A percentile compares a stretch with the other conserved stretches of the same genome.
phyloP scores from a whole-genome alignment of 2,797 vertebrate species.

The Crypturellus tataupa region DNA sequence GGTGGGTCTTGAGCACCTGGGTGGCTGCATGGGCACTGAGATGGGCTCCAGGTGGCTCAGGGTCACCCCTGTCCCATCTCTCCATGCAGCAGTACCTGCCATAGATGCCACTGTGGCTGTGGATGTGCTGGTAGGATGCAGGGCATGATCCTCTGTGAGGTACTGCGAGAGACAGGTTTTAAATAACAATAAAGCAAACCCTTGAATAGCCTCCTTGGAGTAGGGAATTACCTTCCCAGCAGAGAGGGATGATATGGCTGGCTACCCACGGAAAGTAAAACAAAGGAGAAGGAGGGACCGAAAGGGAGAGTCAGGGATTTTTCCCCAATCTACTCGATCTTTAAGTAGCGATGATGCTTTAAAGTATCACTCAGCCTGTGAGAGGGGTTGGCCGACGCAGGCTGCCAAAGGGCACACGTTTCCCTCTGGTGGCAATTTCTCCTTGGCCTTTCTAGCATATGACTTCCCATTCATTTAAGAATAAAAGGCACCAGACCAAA shows the following conservation, averaged over 20 bases:
- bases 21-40: background rate
- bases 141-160: background rate
- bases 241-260: background rate
- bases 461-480: background rate
- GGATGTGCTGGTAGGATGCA: background rate
- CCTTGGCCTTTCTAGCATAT: background rate
- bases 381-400: background rate
- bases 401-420: background rate
- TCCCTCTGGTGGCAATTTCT: background rate
- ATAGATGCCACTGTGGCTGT: background rate
- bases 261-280: background rate
- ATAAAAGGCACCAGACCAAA: background rate
- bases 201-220: background rate
- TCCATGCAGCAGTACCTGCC: rapidly evolving
- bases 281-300: background rate
- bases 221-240: conserved; percentile 11
- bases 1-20: background rate
- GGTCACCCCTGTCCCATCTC: background rate
- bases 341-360: background rate
- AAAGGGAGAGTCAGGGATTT: background rate
- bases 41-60: background rate
- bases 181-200: background rate
- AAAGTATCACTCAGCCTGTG: background rate
- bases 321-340: background rate
- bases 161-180: background rate